Conservation (phyloP, 1,140 invertebrate species). For the Kradibia gibbosae region DNA sequence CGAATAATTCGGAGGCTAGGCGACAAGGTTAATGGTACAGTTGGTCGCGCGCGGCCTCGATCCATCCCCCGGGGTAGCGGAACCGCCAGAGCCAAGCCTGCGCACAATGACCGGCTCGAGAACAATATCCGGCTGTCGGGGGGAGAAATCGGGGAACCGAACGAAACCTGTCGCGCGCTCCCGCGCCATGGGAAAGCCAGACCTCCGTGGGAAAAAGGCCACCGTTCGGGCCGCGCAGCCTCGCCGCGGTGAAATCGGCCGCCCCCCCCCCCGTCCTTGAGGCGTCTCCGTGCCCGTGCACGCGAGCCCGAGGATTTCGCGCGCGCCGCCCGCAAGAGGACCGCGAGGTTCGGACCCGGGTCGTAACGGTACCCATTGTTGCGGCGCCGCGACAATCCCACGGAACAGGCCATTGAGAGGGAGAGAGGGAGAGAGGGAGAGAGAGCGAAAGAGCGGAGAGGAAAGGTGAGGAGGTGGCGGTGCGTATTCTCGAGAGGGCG, state of each 20-base stretch:
- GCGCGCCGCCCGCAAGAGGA: neutral
- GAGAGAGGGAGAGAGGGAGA: neutral
- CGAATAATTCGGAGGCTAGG: no score
- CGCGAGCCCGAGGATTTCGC: slow-evolving; percentile 12
- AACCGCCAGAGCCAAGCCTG: neutral
- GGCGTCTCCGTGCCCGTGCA: slow-evolving; percentile 1
- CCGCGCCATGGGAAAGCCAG: slow-evolving; percentile 27
- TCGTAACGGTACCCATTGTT: slow-evolving; percentile 65
- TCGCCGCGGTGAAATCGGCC: slow-evolving; percentile 4
- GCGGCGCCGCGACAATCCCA: slow-evolving; percentile 58
- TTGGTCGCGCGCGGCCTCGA: neutral
- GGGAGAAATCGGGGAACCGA: neutral
- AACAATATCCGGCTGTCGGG: neutral
- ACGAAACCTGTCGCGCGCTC: slow-evolving; percentile 14
- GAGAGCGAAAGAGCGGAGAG: neutral
- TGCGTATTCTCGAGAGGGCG: neutral
- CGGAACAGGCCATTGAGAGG: slow-evolving; percentile 35
- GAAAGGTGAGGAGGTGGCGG: neutral
- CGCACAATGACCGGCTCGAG: neutral
- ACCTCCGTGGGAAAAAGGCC: slow-evolving; percentile 11
- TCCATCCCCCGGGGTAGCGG: neutral
- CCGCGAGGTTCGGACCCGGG: slow-evolving; percentile 35
- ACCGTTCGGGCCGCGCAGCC: neutral
- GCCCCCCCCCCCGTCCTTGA: neutral
- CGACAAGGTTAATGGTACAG: no score